Percentiles rank a stretch among this genome's conserved stretches.
Evolutionary conservation across 2,113 vertebrate species (phyloP).

Genomic region (Prionailurus viverrinus): DNA sequence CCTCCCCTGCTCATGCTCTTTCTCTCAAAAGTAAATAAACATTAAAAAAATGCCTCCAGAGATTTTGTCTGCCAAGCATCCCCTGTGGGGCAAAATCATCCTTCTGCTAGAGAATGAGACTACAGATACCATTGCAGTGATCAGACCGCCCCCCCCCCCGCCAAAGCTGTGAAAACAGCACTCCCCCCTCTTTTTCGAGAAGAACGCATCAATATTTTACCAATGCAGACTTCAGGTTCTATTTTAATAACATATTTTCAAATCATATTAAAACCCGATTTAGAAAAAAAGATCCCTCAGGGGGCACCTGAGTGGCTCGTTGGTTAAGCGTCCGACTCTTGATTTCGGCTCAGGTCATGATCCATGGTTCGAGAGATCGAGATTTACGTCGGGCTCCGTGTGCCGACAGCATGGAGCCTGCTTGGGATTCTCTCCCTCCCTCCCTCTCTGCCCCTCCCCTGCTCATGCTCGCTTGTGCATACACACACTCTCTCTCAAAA

Average conservation of each 20-base stretch:
- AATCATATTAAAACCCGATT: slow-evolving; percentile 1
- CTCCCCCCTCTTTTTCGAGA: not conserved
- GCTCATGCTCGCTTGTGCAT: too few species aligned
- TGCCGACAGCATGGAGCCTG: too few species aligned
- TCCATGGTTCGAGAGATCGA: too few species aligned
- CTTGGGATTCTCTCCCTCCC: too few species aligned
- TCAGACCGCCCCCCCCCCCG: not conserved
- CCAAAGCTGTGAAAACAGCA: not conserved
- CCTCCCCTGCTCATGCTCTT: too few species aligned
- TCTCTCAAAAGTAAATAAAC: too few species aligned
- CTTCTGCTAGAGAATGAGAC: not conserved
- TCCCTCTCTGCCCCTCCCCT: too few species aligned
- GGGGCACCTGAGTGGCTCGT: not conserved
- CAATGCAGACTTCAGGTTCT: not conserved
- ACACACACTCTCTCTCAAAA: too few species aligned
- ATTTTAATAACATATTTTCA: not conserved
- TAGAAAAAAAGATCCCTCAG: not conserved
- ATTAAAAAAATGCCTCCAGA: not conserved
- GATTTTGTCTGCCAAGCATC: not conserved
- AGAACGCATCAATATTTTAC: not conserved
- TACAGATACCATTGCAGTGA: not conserved
- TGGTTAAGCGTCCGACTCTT: too few species aligned
- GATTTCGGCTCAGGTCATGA: too few species aligned
- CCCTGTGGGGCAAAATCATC: not conserved
- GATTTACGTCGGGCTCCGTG: too few species aligned